phyloP scores from a whole-genome alignment of 2,113 vertebrate species.

The Serilophus lunatus region DNA sequence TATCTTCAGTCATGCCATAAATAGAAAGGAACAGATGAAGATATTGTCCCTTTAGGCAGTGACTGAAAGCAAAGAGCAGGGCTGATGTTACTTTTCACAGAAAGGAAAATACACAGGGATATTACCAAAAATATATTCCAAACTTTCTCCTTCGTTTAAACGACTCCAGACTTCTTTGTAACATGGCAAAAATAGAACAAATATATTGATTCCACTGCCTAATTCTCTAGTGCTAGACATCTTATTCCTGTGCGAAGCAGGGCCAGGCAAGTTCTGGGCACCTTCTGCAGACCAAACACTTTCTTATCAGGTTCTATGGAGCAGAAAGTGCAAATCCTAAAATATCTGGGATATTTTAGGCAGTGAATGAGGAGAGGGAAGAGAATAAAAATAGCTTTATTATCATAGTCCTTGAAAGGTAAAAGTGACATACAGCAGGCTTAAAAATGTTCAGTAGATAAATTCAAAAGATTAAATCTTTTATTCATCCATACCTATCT shows the following conservation, averaged over 20 bases:
- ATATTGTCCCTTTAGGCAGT: neutral
- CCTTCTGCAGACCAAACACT: neutral
- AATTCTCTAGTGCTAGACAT: neutral
- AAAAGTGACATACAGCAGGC: neutral
- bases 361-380: neutral
- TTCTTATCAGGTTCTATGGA: neutral
- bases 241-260: neutral
- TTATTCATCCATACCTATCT: neutral
- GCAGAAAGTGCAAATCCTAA: neutral
- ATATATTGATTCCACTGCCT: neutral
- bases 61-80: neutral
- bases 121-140: neutral
- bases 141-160: neutral
- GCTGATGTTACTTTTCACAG: neutral
- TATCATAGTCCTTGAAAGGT: neutral
- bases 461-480: neutral
- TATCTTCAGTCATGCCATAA: neutral
- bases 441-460: neutral
- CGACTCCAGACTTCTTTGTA: neutral
- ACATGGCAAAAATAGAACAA: slow-evolving; percentile 6
- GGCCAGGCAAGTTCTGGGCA: neutral
- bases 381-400: slow-evolving; percentile 24
- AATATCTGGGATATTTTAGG: slow-evolving; percentile 9
- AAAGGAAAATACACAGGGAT: neutral
- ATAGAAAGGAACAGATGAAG: neutral